These are phyloP conservation scores for Rhineura floridana DNA, from an alignment of 2,113 vertebrate species.

Conservation along the genomic window DNA sequence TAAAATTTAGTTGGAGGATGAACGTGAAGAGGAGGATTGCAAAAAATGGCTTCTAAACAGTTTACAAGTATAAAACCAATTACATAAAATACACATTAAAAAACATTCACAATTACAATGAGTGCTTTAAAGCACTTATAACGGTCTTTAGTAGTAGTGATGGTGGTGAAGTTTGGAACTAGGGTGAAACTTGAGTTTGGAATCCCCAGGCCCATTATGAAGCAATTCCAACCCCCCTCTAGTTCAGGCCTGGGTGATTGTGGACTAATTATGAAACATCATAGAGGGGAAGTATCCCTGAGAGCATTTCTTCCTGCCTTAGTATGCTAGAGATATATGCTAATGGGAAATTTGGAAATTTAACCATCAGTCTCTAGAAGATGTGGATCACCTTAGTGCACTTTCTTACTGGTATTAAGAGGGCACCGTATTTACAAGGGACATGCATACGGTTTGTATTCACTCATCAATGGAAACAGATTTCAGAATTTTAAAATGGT, in stretches of 20 bases:
- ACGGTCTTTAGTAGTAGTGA: not conserved
- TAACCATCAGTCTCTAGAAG: no score
- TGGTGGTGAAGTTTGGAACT: fast-evolving
- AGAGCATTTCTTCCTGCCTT: no score
- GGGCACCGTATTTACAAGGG: not conserved
- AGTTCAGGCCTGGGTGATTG: not conserved
- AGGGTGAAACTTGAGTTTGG: not conserved
- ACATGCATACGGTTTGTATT: not conserved
- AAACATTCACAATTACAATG: no score
- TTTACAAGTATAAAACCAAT: no score
- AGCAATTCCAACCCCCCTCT: not conserved
- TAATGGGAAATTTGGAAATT: no score
- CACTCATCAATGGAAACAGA: not conserved
- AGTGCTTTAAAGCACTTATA: no score
- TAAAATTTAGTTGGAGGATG: not conserved
- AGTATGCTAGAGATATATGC: no score
- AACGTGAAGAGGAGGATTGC: no score
- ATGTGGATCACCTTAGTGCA: no score
- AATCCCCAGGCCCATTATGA: not conserved
- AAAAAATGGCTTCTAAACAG: no score
- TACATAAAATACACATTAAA: no score
- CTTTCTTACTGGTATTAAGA: not conserved
- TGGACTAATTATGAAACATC: not conserved
- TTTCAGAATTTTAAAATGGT: not conserved
- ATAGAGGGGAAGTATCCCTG: no score